A percentile compares a stretch with the other conserved stretches of the same genome.
Evolutionary conservation across 2,113 vertebrate species (phyloP).

Genomic region (Zootoca vivipara): DNA sequence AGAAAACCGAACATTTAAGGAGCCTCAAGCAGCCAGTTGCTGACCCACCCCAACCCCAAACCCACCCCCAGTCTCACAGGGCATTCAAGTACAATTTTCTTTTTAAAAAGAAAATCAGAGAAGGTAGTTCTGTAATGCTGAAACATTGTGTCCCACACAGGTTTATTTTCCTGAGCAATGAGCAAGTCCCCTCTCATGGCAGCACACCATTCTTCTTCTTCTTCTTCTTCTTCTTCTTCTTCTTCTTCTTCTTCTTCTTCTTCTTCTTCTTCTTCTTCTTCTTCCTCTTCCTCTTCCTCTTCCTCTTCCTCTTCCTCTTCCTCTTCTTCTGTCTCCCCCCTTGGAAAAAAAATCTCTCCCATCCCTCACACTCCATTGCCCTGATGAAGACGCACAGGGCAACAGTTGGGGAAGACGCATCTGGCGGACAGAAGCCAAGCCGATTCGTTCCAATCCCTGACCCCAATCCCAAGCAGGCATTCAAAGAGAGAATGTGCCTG

Average conservation of each 20-base stretch:
- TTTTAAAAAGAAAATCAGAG: background rate
- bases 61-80: no score
- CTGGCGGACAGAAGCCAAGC: background rate
- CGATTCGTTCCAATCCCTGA: background rate
- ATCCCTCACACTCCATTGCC: background rate
- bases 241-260: no score
- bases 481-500: background rate
- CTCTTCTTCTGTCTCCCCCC: background rate
- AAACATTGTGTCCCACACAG: background rate
- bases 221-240: background rate
- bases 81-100: no score
- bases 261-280: no score
- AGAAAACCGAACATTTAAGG: no score
- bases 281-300: no score
- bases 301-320: background rate
- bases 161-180: background rate
- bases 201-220: background rate
- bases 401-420: background rate
- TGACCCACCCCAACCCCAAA: no score
- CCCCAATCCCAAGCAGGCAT: constrained; percentile 33
- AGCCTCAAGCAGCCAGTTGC: no score
- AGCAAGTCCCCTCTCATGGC: background rate
- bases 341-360: no score
- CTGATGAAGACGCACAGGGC: background rate
- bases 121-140: background rate